A percentile compares a stretch with the other conserved stretches of the same genome.
Conservation (phyloP, 2,113 vertebrate species). For the Centropus unirufus region DNA sequence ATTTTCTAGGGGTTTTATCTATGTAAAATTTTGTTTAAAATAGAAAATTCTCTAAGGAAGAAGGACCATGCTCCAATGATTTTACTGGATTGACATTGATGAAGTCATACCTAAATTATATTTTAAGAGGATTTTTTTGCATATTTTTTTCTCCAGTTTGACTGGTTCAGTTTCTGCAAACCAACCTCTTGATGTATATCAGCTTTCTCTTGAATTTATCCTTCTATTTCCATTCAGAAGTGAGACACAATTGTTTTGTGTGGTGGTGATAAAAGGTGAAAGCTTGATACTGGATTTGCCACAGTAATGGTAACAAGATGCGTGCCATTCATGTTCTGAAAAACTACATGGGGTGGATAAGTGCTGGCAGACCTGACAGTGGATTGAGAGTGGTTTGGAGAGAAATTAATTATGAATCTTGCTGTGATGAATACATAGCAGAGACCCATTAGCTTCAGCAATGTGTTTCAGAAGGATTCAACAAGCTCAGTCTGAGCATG, state of each 20-base stretch:
- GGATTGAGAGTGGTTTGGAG: not conserved
- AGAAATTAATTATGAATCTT: slow-evolving; percentile 11
- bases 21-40: not conserved
- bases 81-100: not conserved
- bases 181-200: not conserved
- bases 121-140: not conserved
- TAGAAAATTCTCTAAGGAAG: not conserved
- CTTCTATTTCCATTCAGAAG: not conserved
- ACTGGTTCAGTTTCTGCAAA: not conserved
- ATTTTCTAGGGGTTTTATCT: not conserved
- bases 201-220: not conserved
- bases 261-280: not conserved
- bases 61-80: not conserved
- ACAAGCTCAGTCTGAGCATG: not conserved
- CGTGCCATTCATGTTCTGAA: rapidly evolving
- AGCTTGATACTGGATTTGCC: not conserved
- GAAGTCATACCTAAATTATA: not conserved
- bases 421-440: not conserved
- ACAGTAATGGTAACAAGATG: not conserved
- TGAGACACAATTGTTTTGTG: not conserved
- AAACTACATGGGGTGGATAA: not conserved
- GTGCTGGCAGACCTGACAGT: not conserved
- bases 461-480: not conserved
- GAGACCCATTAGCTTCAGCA: not conserved
- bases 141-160: not conserved